Conservation (phyloP, 2,888 invertebrate genomes). For the Malthinus seriepunctatus region DNA sequence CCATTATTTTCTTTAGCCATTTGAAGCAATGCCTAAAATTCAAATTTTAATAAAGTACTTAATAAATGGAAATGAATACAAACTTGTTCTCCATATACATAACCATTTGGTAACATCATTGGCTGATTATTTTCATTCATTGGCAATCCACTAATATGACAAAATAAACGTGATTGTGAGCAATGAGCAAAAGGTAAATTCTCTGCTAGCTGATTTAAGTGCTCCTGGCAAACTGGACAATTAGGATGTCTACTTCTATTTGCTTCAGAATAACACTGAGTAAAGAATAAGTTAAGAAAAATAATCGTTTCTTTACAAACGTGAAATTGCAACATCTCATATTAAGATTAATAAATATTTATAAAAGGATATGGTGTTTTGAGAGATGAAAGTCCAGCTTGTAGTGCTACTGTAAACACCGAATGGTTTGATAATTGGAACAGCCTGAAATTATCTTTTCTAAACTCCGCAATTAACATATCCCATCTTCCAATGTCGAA, state of each 20-base stretch:
- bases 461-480: conserved; percentile 84
- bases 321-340: conserved; percentile 3
- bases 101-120: conserved; percentile 98
- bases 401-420: conserved; percentile 88
- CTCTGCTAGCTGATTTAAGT: conserved; percentile 83
- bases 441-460: conserved; percentile 90
- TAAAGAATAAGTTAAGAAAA: conserved; percentile 42
- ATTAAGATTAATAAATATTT: not conserved
- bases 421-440: conserved; percentile 92
- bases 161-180: conserved; percentile 93
- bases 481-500: conserved; percentile 77
- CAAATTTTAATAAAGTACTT: conserved; percentile 20
- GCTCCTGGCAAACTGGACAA: conserved; percentile 91
- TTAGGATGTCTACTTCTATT: conserved; percentile 73
- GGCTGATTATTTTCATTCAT: conserved; percentile 98
- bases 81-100: conserved; percentile 93
- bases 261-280: conserved; percentile 72
- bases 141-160: conserved; percentile 85
- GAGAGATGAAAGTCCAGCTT: conserved; percentile 91
- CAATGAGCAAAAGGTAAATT: conserved; percentile 94
- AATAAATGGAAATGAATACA: conserved; percentile 1
- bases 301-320: not conserved
- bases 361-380: conserved; percentile 85
- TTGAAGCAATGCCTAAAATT: conserved; percentile 78
- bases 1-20: conserved; percentile 92